Evolutionary conservation across 2,113 vertebrate species (phyloP), one percentile per base, ranked within the genome.

Genomic region (Spea bombifrons): DNA sequence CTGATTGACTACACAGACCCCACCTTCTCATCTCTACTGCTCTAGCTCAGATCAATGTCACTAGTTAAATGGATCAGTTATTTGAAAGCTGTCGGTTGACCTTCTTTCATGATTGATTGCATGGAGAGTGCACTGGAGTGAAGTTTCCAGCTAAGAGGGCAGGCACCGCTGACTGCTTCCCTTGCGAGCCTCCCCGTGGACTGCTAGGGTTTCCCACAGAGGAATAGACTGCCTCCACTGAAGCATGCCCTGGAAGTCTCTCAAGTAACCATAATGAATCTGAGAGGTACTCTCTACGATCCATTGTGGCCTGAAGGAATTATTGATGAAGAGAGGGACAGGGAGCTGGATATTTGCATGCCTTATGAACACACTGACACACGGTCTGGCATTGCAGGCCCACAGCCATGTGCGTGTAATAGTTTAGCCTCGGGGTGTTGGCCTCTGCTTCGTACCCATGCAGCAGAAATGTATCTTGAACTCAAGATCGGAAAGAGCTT

Each of bases 71-170:
- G 86, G 90, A 86, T 90, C 81, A 1, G 69, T 88, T 90, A 86
- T 86, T 87, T 89, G 85, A 87, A 90, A 89, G 86, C 88, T 90
- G 81, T 84, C 85, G 85, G 84, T 91, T 88, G 86, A 88, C 89
- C 85, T 91, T 91, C 83, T 78, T 83, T 86, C 65, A 0, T 85
- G 88, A 88, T 45, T 88, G 88, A 88, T 88, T 87, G 81, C 82
- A 76, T 81, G 81, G 83, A 85, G 85, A 85, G 85, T 79, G 74
- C 81, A 80, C 43, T 48, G 80, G 82, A 87, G 82, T 85, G 84
- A 85, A 85, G 83, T 86, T 88, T 89, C 86, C 85, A 87, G 84
- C 84, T 81, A 86, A 84, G 79, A 84, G 2, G 84, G 81, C 9
- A 76, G 77, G 75, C 77, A 64, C 81, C 76, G 70, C 84, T 87